Conservation (phyloP, 2,797 vertebrate genomes). For the Phalanger gymnotis region DNA sequence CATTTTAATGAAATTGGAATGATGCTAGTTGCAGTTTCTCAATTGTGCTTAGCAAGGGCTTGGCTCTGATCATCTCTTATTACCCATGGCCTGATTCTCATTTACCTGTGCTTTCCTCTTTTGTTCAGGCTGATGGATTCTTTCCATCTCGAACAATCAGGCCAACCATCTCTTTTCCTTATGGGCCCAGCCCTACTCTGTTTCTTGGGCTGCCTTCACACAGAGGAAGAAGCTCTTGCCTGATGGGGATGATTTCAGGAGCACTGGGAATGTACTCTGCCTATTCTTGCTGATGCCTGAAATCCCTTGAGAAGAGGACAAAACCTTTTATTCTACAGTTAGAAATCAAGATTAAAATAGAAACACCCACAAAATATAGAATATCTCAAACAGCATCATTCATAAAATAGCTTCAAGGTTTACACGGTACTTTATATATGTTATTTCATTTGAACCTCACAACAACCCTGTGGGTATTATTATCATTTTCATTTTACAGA, state of each 20-base stretch:
- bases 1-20: conserved; percentile 44
- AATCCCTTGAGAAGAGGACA: neutral
- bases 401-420: neutral
- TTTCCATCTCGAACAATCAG: neutral
- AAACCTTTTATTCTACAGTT: neutral
- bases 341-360: neutral
- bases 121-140: neutral
- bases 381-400: neutral
- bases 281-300: neutral
- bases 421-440: neutral
- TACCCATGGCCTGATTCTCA: too few species aligned
- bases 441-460: neutral
- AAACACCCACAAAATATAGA: neutral
- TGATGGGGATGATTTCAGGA: neutral
- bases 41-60: neutral
- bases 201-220: neutral
- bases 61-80: neutral
- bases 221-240: neutral
- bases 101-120: neutral
- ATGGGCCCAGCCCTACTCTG: neutral
- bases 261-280: neutral
- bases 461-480: neutral
- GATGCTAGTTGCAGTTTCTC: neutral
- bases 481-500: neutral
- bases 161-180: neutral